These are phyloP conservation scores for Eupithecia vulgata DNA, from an alignment of 2,888 invertebrate species.

Conservation along the genomic window DNA sequence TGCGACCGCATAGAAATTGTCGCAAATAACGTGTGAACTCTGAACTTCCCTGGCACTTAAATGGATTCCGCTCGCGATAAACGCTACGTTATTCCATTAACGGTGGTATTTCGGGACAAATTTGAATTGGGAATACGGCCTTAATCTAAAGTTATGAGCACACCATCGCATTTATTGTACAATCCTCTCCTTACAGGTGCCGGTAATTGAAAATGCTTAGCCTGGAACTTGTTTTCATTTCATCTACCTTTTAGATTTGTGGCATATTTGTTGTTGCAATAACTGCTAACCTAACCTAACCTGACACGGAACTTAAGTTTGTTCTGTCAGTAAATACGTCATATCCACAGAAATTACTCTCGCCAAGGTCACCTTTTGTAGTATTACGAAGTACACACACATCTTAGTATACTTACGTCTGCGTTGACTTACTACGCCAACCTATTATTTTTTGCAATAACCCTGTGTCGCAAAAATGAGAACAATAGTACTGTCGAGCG, in stretches of 20 bases:
- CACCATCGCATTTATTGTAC: slow-evolving; percentile 38
- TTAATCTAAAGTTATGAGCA: slow-evolving; percentile 42
- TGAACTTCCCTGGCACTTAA: slow-evolving; percentile 37
- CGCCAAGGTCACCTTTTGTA: slow-evolving; percentile 60
- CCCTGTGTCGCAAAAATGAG: slow-evolving; percentile 53
- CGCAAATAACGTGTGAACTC: slow-evolving; percentile 34
- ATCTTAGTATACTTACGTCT: slow-evolving; percentile 21
- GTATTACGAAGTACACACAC: slow-evolving; percentile 14
- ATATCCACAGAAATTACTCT: slow-evolving; percentile 60
- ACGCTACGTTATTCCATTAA: slow-evolving; percentile 44
- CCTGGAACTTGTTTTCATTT: slow-evolving; percentile 26
- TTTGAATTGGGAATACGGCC: slow-evolving; percentile 43
- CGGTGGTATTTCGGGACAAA: slow-evolving; percentile 46
- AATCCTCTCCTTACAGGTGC: slow-evolving; percentile 36
- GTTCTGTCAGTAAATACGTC: slow-evolving; percentile 39
- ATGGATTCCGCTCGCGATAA: slow-evolving; percentile 41
- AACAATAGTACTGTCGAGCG: slow-evolving; percentile 53
- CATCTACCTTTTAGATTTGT: slow-evolving; percentile 21
- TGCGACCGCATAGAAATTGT: slow-evolving; percentile 12
- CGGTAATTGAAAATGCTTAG: slow-evolving; percentile 36
- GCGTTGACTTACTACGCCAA: slow-evolving; percentile 50
- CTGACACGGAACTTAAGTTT: slow-evolving; percentile 56
- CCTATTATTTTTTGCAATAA: slow-evolving; percentile 62
- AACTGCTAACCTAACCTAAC: too few relatives aligned
- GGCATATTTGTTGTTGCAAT: neutral